Conservation (phyloP, 2,113 vertebrate genomes). For the Sisor rabdophorus region DNA sequence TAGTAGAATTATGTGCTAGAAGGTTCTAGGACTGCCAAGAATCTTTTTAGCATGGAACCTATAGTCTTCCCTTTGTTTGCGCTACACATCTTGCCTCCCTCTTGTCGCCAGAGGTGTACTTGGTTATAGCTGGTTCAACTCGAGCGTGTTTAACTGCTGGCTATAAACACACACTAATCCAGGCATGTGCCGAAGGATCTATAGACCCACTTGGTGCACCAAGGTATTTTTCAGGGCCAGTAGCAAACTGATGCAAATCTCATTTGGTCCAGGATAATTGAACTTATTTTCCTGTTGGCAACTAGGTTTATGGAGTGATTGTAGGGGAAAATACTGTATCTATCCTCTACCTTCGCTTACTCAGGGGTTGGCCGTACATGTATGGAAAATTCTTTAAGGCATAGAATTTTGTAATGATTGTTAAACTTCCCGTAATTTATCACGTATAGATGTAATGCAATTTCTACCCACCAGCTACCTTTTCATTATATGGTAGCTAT, state of each 20-base stretch:
- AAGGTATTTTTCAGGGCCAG: slow-evolving; percentile 59
- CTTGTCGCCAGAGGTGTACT: not conserved
- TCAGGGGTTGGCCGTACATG: not conserved
- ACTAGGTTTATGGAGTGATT: slow-evolving; percentile 2
- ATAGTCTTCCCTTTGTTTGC: slow-evolving; percentile 39
- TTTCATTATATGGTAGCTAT: not conserved
- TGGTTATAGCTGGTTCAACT: not conserved
- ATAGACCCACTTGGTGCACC: slow-evolving; percentile 28
- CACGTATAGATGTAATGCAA: not conserved
- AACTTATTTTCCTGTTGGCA: slow-evolving; percentile 19
- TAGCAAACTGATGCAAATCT: slow-evolving; percentile 67
- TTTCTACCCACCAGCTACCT: not conserved
- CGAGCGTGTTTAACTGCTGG: not conserved
- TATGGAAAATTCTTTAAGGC: not conserved
- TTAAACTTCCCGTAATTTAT: not conserved
- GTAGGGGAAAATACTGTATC: not conserved
- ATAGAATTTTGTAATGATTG: not conserved
- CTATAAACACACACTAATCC: slow-evolving; percentile 14
- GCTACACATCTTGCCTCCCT: slow-evolving; percentile 1
- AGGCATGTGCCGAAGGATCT: slow-evolving; percentile 38
- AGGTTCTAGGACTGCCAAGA: slow-evolving; percentile 30
- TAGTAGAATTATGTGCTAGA: slow-evolving; percentile 40
- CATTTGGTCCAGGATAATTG: slow-evolving; percentile 65
- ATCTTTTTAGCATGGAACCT: slow-evolving; percentile 33
- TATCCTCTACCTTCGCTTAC: too few relatives aligned